A percentile compares a stretch with the other conserved stretches of the same genome.
phyloP scores from a whole-genome alignment of 2,113 vertebrate genomes.

The Centropus unirufus region DNA sequence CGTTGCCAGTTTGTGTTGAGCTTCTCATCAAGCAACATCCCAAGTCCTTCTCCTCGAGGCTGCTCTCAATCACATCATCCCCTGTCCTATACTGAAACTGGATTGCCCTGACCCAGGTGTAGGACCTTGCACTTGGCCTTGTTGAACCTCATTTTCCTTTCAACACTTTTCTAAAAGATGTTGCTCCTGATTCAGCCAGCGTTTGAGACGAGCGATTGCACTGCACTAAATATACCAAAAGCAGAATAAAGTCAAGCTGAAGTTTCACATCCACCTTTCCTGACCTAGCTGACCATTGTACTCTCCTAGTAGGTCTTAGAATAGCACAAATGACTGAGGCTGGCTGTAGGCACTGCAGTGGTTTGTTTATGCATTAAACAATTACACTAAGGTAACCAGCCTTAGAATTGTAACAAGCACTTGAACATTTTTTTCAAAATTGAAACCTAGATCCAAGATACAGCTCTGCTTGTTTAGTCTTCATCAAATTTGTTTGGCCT shows the following conservation, averaged over 20 bases:
- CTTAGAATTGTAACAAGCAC: not conserved
- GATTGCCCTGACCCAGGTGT: too few species aligned
- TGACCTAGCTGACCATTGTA: not conserved
- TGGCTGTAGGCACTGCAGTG: not conserved
- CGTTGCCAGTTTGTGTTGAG: too few species aligned
- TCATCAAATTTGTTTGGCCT: conserved; percentile 30
- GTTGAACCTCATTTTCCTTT: not conserved
- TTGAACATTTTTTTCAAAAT: not conserved
- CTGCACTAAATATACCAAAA: not conserved
- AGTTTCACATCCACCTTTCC: not conserved
- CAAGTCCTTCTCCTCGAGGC: too few species aligned
- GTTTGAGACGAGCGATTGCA: not conserved
- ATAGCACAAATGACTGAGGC: not conserved
- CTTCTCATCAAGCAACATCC: too few species aligned
- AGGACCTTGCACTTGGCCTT: too few species aligned
- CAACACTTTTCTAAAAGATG: not conserved
- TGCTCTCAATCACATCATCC: too few species aligned
- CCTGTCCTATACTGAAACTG: too few species aligned
- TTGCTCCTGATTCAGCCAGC: not conserved
- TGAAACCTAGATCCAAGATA: not conserved
- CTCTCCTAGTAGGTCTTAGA: not conserved
- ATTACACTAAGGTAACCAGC: not conserved
- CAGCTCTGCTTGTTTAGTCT: not conserved
- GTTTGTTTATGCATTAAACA: not conserved
- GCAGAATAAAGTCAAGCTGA: not conserved